A percentile compares a stretch with the other conserved stretches of the same genome.
These are phyloP conservation scores for Baccha elongata DNA, from an alignment of 2,888 invertebrate species.

Conservation along the genomic window DNA sequence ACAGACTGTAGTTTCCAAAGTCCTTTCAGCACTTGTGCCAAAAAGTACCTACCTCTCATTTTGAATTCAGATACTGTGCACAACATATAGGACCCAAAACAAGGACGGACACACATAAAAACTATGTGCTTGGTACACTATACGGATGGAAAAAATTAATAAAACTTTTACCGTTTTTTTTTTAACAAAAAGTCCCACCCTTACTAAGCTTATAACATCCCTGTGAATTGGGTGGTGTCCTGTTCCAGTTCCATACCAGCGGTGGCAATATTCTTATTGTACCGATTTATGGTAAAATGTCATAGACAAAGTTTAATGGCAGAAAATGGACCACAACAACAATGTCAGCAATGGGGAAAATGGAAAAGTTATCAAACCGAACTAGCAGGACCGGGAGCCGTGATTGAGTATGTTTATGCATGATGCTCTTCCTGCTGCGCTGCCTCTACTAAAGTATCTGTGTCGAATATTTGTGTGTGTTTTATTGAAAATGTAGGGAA, in stretches of 20 bases:
- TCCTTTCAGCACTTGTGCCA: slow-evolving; percentile 32
- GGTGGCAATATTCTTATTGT: slow-evolving; percentile 68
- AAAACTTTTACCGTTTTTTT: slow-evolving; percentile 68
- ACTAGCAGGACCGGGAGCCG: slow-evolving; percentile 38
- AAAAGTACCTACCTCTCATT: slow-evolving; percentile 24
- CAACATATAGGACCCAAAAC: background rate
- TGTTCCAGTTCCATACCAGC: slow-evolving; percentile 13
- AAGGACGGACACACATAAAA: background rate
- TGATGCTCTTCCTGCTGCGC: slow-evolving; percentile 33
- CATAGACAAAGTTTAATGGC: slow-evolving; percentile 72
- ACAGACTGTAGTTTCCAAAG: slow-evolving; percentile 5
- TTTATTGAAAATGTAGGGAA: background rate
- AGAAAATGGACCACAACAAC: slow-evolving; percentile 55
- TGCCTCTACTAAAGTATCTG: slow-evolving; percentile 22
- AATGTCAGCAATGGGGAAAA: slow-evolving; percentile 15
- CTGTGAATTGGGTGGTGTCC: too few species aligned
- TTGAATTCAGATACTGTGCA: background rate
- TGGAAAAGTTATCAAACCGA: slow-evolving; percentile 65
- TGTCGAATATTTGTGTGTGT: background rate
- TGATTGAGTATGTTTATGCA: slow-evolving; percentile 72
- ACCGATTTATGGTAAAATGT: slow-evolving; percentile 72
- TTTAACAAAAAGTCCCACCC: slow-evolving; percentile 40
- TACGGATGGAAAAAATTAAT: slow-evolving; percentile 65
- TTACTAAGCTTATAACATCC: too few species aligned
- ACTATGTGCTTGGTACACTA: background rate